These are phyloP conservation scores for Serinus canaria DNA, from an alignment of 2,113 vertebrate species.

Conservation along the genomic window DNA sequence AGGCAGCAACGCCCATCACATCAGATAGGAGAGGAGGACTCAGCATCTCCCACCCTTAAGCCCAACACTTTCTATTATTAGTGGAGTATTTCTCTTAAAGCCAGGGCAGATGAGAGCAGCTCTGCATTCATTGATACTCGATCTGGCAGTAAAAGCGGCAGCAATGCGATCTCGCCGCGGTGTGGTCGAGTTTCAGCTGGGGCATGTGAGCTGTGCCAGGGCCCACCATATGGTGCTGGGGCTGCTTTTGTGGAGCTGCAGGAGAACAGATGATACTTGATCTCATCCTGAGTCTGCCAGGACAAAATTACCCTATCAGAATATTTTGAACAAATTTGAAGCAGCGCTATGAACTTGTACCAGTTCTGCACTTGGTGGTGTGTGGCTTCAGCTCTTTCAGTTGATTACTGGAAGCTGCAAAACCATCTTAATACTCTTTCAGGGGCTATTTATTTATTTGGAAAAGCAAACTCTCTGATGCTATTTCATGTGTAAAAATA, in stretches of 20 bases:
- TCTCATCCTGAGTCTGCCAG: slow-evolving; percentile 23
- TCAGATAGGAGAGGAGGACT: not conserved
- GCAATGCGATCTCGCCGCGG: not conserved
- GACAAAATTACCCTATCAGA: slow-evolving; percentile 43
- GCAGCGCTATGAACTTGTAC: not conserved
- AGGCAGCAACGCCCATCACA: not conserved
- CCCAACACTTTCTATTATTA: not conserved
- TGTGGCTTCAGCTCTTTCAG: not conserved
- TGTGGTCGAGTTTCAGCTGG: not conserved
- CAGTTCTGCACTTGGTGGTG: not conserved
- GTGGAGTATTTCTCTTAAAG: not conserved
- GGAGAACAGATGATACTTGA: slow-evolving; percentile 35
- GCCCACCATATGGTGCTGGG: slow-evolving; percentile 12
- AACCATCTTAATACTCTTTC: not conserved
- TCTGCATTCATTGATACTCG: not conserved
- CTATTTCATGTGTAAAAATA: not conserved
- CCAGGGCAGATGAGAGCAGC: not conserved
- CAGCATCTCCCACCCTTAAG: not conserved
- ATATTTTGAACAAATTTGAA: slow-evolving; percentile 34
- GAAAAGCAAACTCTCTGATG: not conserved
- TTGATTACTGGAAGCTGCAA: not conserved
- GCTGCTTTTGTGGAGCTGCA: slow-evolving; percentile 15
- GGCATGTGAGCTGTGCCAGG: not conserved
- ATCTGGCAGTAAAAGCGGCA: not conserved
- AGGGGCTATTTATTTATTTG: not conserved